Evolutionary conservation across 2,797 vertebrate genomes (phyloP), one percentile per base, ranked within the genome.

Genomic region (Tapera naevia): DNA sequence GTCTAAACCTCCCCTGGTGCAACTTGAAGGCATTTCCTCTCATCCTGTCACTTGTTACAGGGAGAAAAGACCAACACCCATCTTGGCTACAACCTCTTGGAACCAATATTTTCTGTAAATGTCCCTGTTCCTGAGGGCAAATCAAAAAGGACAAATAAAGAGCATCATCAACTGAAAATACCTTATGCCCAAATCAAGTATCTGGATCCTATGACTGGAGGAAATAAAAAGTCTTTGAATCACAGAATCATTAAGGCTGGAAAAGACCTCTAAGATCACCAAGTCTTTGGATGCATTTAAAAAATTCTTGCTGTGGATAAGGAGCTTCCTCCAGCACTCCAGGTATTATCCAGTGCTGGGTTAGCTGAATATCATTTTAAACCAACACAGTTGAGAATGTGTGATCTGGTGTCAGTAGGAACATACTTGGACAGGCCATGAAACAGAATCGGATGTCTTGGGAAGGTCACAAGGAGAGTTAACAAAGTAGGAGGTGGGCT

Each of bases 181-280:
- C 5, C 24, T 39, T 50, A 17, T 37, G 53, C 43, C 25, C 22
- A 67, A 79, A 48, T 6, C 0, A 0, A 50, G 22, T 21, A 45
- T 14, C 35, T n/a, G n/a, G n/a, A n/a, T n/a, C n/a, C n/a, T n/a
- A n/a, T n/a, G n/a, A n/a, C n/a, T n/a, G n/a, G n/a, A n/a, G n/a
- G n/a, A n/a, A n/a, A n/a, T n/a, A n/a, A n/a, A n/a, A n/a, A n/a
- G n/a, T n/a, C n/a, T n/a, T n/a, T n/a, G n/a, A n/a, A n/a, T n/a
- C n/a, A n/a, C n/a, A n/a, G n/a, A n/a, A n/a, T n/a, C n/a, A n/a
- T n/a, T n/a, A n/a, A n/a, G n/a, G n/a, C n/a, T n/a, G n/a, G n/a
- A n/a, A n/a, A n/a, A n/a, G n/a, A n/a, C n/a, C n/a, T n/a, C n/a
- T n/a, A n/a, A n/a, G n/a, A n/a, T n/a, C n/a, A n/a, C n/a, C n/a